Evolutionary conservation across 2,888 invertebrate species (phyloP).

Genomic region (Melieria crassipennis): DNA sequence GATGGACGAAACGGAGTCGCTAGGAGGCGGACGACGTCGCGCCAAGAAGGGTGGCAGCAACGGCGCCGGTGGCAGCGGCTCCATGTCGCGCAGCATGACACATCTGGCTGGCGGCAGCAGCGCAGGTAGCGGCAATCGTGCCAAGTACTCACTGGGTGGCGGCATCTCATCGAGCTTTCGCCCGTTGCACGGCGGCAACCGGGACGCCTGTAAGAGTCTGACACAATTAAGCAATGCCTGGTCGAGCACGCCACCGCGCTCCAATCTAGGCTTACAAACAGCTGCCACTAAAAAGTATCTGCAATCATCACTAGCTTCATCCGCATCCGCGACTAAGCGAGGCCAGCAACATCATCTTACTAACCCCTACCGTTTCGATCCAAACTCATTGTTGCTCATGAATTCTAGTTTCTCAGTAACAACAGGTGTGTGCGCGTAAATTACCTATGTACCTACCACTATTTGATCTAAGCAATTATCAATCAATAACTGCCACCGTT

Average conservation of each 20-base stretch:
- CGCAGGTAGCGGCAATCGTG: conserved; percentile 45
- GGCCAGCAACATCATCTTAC: conserved; percentile 64
- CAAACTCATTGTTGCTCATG: conserved; percentile 64
- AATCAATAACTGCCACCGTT: no score
- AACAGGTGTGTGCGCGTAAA: conserved; percentile 63
- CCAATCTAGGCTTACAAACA: conserved; percentile 61
- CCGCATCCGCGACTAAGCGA: conserved; percentile 56
- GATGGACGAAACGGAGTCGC: conserved; percentile 61
- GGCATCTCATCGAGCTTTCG: conserved; percentile 60
- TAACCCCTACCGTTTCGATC: conserved; percentile 61
- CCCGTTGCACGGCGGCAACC: conserved; percentile 61
- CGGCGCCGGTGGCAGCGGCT: conserved; percentile 48
- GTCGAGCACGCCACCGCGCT: conserved; percentile 55
- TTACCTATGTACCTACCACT: background rate
- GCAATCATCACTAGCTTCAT: conserved; percentile 62
- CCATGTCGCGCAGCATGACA: conserved; percentile 78
- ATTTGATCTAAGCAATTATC: no score
- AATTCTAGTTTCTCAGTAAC: conserved; percentile 63
- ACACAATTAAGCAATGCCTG: conserved; percentile 65
- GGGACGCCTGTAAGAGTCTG: conserved; percentile 67
- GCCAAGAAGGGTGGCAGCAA: conserved; percentile 39
- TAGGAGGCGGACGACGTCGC: conserved; percentile 50
- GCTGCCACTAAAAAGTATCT: conserved; percentile 65
- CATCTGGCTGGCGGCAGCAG: conserved; percentile 67
- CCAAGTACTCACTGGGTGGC: conserved; percentile 47